Percentiles rank a stretch among this genome's conserved stretches.
Evolutionary conservation across 2,113 vertebrate species (phyloP).

Genomic region (Hippocampus barbouri): DNA sequence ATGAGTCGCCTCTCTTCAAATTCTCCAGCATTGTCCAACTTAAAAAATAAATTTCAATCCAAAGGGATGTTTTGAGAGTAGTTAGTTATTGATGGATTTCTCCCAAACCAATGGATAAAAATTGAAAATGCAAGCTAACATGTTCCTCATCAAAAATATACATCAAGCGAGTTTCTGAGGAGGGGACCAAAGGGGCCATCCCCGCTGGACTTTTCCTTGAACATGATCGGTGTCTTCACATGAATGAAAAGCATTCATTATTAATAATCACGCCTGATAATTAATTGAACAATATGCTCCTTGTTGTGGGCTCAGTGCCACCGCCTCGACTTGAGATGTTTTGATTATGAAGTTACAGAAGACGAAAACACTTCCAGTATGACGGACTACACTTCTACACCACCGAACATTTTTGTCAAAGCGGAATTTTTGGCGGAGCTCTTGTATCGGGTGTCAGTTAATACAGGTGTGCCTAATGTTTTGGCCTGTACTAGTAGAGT

Average conservation of each 20-base stretch:
- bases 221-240: too few species aligned
- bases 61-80: neutral
- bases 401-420: neutral
- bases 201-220: too few species aligned
- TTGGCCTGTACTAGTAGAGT: neutral
- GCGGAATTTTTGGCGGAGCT: neutral
- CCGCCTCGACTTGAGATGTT: too few species aligned
- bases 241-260: too few species aligned
- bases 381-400: neutral
- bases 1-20: slow-evolving; percentile 87
- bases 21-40: slow-evolving; percentile 83
- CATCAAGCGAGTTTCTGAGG: too few species aligned
- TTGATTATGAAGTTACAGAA: neutral
- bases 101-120: too few species aligned
- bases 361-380: neutral
- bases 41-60: slow-evolving; percentile 11
- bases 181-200: too few species aligned
- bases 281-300: too few species aligned
- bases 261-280: too few species aligned
- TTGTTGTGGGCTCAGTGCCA: too few species aligned
- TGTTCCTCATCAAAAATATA: too few species aligned
- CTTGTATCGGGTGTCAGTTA: neutral
- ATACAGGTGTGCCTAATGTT: neutral
- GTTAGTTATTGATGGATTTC: neutral
- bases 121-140: too few species aligned